Evolutionary conservation across 2,888 invertebrate species (phyloP).

Genomic region (Cristatella mucedo): DNA sequence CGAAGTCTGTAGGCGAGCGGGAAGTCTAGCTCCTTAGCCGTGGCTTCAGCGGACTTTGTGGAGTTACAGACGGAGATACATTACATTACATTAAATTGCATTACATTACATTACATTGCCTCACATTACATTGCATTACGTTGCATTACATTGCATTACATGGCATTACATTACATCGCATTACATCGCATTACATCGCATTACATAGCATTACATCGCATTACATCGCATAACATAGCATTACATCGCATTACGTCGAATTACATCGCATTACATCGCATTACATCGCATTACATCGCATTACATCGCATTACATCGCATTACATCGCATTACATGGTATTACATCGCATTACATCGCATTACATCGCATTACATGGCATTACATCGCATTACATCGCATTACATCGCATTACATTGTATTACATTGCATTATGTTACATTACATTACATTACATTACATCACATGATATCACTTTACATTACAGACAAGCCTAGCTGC

Average conservation of each 20-base stretch:
- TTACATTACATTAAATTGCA: slow-evolving; percentile 2
- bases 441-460: not conserved
- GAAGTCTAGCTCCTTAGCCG: no score
- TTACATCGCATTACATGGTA: not conserved
- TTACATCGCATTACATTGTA: not conserved
- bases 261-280: slow-evolving; percentile 3
- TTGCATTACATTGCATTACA: slow-evolving; percentile 2
- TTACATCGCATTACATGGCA: slow-evolving; percentile 3
- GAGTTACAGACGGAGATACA: no score
- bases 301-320: slow-evolving; percentile 5
- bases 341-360: not conserved
- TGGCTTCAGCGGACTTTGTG: no score
- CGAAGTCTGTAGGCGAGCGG: no score
- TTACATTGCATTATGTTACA: not conserved
- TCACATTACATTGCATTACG: slow-evolving; percentile 3
- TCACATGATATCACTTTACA: slow-evolving; percentile 2
- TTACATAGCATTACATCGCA: not conserved
- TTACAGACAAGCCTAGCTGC: no score
- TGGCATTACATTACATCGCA: not conserved
- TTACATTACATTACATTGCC: slow-evolving; percentile 3
- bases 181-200: not conserved
- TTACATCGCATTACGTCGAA: not conserved
- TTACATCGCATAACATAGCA: not conserved
- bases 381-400: slow-evolving; percentile 1
- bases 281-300: slow-evolving; percentile 2